Conservation (phyloP, 2,888 invertebrate species). For the Cephus pulcher region DNA sequence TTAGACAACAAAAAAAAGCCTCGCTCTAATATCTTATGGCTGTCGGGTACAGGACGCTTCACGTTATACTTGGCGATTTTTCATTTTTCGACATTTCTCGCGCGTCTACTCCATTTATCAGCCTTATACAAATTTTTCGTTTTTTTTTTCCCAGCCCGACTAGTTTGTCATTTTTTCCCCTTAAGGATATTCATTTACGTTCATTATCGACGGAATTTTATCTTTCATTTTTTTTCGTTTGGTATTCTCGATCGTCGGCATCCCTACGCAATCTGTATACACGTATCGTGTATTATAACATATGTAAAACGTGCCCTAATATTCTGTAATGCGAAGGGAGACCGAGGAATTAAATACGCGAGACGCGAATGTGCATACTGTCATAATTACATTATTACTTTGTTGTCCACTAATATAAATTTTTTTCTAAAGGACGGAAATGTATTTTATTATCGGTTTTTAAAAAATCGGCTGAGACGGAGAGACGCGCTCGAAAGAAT, state of each 20-base stretch:
- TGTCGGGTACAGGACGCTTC: slow-evolving; percentile 41
- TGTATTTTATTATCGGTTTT: not conserved
- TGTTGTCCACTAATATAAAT: not conserved
- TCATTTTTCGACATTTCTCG: not conserved
- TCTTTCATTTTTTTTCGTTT: not conserved
- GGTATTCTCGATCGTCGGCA: not conserved
- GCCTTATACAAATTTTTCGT: not conserved
- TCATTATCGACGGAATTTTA: not conserved
- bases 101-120: not conserved
- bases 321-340: not conserved
- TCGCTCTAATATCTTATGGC: slow-evolving; percentile 24
- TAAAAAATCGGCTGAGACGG: not conserved
- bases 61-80: slow-evolving; percentile 25
- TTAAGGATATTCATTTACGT: not conserved
- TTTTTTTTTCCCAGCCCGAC: not conserved
- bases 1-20: not conserved
- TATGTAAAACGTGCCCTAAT: not conserved
- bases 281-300: not conserved
- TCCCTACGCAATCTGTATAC: not conserved
- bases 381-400: not conserved
- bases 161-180: not conserved
- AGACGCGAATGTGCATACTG: not conserved
- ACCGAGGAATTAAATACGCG: not conserved
- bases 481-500: not conserved
- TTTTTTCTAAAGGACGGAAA: not conserved